Conservation (phyloP, 2,797 vertebrate species). For the Pantherophis alleghaniensis region DNA sequence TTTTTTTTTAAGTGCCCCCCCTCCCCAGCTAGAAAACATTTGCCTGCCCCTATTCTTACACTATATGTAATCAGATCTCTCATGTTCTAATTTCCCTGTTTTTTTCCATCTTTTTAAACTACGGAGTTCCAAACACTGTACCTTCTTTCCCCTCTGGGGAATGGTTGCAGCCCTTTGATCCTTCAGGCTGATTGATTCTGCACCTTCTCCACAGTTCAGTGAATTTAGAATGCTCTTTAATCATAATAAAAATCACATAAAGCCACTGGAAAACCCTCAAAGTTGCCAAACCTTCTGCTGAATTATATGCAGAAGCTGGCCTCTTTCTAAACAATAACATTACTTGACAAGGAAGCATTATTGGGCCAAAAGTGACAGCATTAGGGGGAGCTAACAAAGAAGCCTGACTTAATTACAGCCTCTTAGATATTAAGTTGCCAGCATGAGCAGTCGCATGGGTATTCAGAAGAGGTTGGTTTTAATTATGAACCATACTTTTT, state of each 20-base stretch:
- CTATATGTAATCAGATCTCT: background rate
- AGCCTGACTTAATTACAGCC: conserved; percentile 49
- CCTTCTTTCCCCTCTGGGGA: background rate
- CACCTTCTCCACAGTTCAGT: conserved; percentile 1
- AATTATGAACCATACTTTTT: conserved; percentile 55
- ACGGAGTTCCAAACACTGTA: background rate
- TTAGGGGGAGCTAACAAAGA: conserved; percentile 18
- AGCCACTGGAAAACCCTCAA: conserved; percentile 12
- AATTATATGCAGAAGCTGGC: conserved; percentile 9
- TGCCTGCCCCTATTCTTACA: background rate
- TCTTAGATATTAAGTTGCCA: conserved; percentile 48
- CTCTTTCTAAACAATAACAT: conserved; percentile 35
- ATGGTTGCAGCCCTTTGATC: background rate
- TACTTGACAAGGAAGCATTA: conserved; percentile 30
- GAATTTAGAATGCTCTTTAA: conserved; percentile 7
- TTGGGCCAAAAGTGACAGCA: background rate
- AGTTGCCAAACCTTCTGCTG: conserved; percentile 32
- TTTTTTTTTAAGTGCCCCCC: background rate
- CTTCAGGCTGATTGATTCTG: background rate
- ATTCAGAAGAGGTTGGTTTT: conserved; percentile 51
- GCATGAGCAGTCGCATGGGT: conserved; percentile 23
- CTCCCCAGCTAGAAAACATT: background rate
- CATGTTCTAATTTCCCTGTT: background rate
- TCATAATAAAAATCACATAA: conserved; percentile 29
- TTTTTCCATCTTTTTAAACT: background rate